These are phyloP conservation scores for Troides oblongomaculatus DNA, from an alignment of 2,888 invertebrate species.

Conservation along the genomic window DNA sequence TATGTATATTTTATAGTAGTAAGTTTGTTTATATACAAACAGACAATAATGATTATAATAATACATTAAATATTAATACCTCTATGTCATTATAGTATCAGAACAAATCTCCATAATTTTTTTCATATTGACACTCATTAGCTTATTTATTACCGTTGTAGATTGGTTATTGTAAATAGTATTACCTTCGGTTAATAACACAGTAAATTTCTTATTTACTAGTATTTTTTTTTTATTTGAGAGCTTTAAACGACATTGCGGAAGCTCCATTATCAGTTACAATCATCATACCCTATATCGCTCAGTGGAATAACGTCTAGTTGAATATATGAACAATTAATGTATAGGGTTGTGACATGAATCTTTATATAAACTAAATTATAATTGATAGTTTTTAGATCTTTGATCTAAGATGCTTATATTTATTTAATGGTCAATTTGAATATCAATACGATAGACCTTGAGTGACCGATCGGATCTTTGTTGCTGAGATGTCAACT, in stretches of 20 bases:
- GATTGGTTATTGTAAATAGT: slow-evolving; percentile 70
- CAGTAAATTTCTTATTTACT: slow-evolving; percentile 33
- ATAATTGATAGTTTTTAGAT: not conserved
- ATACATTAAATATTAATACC: slow-evolving; percentile 25
- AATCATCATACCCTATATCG: slow-evolving; percentile 27
- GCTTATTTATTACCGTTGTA: slow-evolving; percentile 69
- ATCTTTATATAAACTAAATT: too few relatives aligned
- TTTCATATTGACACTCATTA: slow-evolving; percentile 75
- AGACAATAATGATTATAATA: too few relatives aligned
- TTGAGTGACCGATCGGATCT: slow-evolving; percentile 29
- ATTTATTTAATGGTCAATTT: slow-evolving; percentile 4
- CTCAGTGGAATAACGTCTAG: not conserved
- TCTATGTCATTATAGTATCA: slow-evolving; percentile 42
- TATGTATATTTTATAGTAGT: too few relatives aligned
- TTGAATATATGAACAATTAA: slow-evolving; percentile 35
- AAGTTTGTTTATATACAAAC: too few relatives aligned
- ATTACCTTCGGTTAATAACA: slow-evolving; percentile 56
- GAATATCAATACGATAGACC: slow-evolving; percentile 17
- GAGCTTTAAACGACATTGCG: slow-evolving; percentile 45
- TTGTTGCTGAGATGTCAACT: slow-evolving; percentile 59
- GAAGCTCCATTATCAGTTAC: slow-evolving; percentile 36
- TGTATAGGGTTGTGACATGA: too few relatives aligned
- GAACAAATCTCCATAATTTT: slow-evolving; percentile 50
- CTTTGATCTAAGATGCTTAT: too few relatives aligned
- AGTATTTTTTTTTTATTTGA: slow-evolving; percentile 40